These are phyloP conservation scores for Calyptomena viridis DNA, from an alignment of 2,113 vertebrate genomes.

Conservation along the genomic window DNA sequence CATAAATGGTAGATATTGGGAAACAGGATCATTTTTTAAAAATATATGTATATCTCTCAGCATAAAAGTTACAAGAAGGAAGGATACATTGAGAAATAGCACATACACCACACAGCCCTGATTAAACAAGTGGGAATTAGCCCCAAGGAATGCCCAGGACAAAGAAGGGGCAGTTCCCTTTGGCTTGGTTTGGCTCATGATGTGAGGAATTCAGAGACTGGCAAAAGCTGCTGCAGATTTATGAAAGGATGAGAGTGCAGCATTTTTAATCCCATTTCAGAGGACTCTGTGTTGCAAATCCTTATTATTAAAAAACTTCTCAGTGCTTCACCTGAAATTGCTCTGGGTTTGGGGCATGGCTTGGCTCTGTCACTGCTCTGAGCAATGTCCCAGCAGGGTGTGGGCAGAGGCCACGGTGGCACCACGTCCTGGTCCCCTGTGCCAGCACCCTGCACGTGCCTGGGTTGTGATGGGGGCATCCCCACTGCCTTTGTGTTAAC, in stretches of 20 bases:
- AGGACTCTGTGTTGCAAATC: not conserved
- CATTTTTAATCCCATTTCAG: not conserved
- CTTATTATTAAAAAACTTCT: rapidly evolving
- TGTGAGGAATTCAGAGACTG: not conserved
- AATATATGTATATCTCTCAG: not conserved
- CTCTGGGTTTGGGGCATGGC: not conserved
- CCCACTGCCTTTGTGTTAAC: not conserved
- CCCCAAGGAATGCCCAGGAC: not conserved
- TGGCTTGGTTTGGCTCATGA: not conserved
- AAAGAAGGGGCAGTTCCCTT: not conserved
- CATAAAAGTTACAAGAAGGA: not conserved
- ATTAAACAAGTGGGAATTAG: not conserved
- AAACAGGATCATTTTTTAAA: not conserved
- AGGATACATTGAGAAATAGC: not conserved
- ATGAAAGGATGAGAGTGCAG: rapidly evolving
- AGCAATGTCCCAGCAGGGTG: not conserved
- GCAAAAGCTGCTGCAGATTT: not conserved
- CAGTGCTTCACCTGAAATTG: not conserved
- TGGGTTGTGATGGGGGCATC: not conserved
- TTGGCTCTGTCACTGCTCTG: rapidly evolving
- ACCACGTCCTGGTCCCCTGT: not conserved
- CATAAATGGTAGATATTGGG: not conserved
- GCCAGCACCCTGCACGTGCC: not conserved
- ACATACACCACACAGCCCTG: not conserved
- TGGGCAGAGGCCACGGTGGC: not conserved